phyloP scores from a whole-genome alignment of 2,888 invertebrate species.

The Leptinotarsa tumamoca region DNA sequence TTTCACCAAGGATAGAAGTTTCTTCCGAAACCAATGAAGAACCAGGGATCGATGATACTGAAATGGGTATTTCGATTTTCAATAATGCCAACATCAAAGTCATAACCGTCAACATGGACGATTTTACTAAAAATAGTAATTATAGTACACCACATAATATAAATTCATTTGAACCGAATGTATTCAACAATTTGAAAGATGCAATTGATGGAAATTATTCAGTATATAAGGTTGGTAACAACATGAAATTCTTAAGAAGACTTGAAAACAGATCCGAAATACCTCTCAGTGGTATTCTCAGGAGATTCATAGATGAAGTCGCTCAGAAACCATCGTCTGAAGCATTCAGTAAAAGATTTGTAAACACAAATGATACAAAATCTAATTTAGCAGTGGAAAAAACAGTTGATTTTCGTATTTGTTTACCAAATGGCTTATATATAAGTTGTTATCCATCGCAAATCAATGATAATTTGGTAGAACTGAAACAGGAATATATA shows the following conservation, averaged over 20 bases:
- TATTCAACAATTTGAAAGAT: conserved; percentile 36
- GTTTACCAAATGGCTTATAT: conserved; percentile 54
- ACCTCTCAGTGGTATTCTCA: conserved; percentile 40
- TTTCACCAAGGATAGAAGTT: neutral
- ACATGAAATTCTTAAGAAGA: conserved; percentile 41
- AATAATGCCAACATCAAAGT: conserved; percentile 8
- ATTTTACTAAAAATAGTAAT: neutral
- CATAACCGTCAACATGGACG: neutral
- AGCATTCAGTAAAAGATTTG: conserved; percentile 35
- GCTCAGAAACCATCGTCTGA: conserved; percentile 7
- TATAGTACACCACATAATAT: neutral
- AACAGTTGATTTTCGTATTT: conserved; percentile 50
- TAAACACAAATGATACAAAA: conserved; percentile 6
- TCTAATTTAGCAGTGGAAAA: neutral
- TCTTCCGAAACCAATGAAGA: neutral
- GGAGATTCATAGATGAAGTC: conserved; percentile 34
- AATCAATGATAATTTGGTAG: conserved; percentile 37
- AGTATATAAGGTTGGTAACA: conserved; percentile 51
- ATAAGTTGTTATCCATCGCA: conserved; percentile 48
- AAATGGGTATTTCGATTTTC: neutral
- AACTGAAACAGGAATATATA: conserved; percentile 54
- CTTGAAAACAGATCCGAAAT: conserved; percentile 34
- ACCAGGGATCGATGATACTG: neutral
- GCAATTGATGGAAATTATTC: conserved; percentile 31
- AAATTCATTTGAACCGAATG: conserved; percentile 4